A percentile compares a stretch with the other conserved stretches of the same genome.
phyloP scores from a whole-genome alignment of 2,888 invertebrate genomes.

The Parochlus steinenii region DNA sequence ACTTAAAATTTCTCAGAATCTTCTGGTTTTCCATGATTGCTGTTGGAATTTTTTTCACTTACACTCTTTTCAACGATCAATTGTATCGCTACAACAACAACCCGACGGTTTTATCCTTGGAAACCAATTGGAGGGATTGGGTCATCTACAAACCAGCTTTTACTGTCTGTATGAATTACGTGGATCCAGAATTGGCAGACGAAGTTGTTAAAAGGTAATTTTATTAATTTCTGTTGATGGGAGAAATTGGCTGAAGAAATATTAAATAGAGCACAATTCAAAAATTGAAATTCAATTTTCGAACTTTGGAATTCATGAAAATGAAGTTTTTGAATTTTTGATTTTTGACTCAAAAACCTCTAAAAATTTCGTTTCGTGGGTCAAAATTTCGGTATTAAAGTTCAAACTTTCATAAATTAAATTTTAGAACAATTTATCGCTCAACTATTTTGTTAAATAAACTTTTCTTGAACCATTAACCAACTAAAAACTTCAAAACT shows the following conservation, averaged over 20 bases:
- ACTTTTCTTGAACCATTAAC: no score
- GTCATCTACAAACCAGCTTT: conserved; percentile 1
- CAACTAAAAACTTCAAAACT: no score
- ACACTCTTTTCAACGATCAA: conserved; percentile 4
- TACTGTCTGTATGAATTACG: conserved; percentile 7
- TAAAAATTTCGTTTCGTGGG: no score
- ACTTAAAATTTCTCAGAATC: no score
- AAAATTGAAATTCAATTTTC: neutral
- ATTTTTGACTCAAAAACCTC: no score
- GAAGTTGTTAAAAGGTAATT: conserved; percentile 2
- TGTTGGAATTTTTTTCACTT: neutral
- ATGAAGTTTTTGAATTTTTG: neutral
- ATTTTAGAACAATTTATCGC: no score
- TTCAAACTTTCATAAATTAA: no score
- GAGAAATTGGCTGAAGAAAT: neutral
- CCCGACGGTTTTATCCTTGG: conserved; percentile 3
- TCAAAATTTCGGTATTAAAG: no score
- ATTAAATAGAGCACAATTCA: neutral
- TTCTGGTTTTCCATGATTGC: conserved; percentile 2
- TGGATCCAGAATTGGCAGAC: neutral
- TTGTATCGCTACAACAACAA: conserved; percentile 1
- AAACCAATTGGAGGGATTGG: no score
- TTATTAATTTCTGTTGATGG: neutral
- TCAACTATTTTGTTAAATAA: no score
- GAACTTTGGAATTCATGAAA: neutral